Conservation (phyloP, 2,797 vertebrate genomes). For the Syngnathus rostellatus region DNA sequence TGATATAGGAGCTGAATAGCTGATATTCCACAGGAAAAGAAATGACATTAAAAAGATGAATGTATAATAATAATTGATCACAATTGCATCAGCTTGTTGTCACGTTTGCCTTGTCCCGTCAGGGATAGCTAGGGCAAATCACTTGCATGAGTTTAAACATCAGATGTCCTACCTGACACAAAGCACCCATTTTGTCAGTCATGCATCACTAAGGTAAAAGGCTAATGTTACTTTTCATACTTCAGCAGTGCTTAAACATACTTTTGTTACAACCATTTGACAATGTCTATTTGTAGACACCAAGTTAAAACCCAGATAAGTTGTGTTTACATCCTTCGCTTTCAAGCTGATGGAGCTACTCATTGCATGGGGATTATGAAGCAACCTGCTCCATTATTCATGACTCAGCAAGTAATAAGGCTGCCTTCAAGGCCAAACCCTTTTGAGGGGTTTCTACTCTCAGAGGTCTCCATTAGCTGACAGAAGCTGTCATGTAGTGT, state of each 20-base stretch:
- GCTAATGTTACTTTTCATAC: not conserved
- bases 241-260: not conserved
- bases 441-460: conserved; percentile 31
- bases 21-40: no score
- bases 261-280: not conserved
- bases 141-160: not conserved
- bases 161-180: no score
- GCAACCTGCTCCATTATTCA: conserved; percentile 54
- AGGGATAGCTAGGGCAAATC: no score
- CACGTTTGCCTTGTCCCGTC: no score
- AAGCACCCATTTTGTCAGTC: no score
- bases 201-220: not conserved
- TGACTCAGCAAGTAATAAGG: conserved; percentile 53
- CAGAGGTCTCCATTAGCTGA: conserved; percentile 33
- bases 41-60: no score
- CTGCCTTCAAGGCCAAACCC: conserved; percentile 20
- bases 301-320: not conserved
- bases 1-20: no score
- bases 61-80: no score
- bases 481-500: conserved; percentile 26
- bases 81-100: no score
- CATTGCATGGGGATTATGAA: conserved; percentile 44
- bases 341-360: conserved; percentile 19
- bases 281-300: not conserved
- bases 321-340: conserved; percentile 22